phyloP scores from a whole-genome alignment of 2,797 vertebrate species.

The Cichlasoma orientale region DNA sequence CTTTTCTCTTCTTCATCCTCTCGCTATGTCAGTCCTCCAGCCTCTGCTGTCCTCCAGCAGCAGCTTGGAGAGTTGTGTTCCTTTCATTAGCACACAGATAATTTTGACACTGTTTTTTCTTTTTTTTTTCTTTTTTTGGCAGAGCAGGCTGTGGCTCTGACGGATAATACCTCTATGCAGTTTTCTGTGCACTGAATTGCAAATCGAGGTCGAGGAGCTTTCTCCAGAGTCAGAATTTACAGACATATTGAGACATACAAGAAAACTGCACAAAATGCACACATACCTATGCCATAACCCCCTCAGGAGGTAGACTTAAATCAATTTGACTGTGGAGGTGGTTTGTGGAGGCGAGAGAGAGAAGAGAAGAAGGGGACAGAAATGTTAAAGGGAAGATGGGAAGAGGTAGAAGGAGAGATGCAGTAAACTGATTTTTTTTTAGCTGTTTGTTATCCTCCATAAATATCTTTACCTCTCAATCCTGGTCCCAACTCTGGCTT shows the following conservation, averaged over 20 bases:
- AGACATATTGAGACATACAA: conserved; percentile 50
- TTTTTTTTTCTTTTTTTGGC: not conserved
- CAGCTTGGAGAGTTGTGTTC: conserved; percentile 6
- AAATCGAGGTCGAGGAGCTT: conserved; percentile 28
- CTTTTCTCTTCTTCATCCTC: conserved; percentile 8
- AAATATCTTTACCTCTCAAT: not conserved
- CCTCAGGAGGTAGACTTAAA: conserved; percentile 75
- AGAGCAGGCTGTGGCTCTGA: not conserved
- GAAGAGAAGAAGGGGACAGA: conserved; percentile 38
- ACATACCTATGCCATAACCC: conserved; percentile 51
- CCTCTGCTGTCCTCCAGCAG: conserved; percentile 38
- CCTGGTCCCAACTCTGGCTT: not conserved
- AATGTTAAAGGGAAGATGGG: conserved; percentile 15
- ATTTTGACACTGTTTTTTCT: not conserved
- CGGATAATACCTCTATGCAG: conserved; percentile 18
- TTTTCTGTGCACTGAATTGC: conserved; percentile 28
- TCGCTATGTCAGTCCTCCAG: conserved; percentile 42
- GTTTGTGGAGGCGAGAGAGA: conserved; percentile 62
- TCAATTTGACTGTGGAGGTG: conserved; percentile 78
- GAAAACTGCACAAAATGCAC: conserved; percentile 11
- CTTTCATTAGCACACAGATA: conserved; percentile 28
- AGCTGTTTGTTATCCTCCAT: not conserved
- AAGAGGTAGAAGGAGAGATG: conserved; percentile 18
- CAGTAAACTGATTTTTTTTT: conserved; percentile 10
- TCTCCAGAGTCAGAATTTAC: conserved; percentile 27